Percentiles rank a stretch among this genome's conserved stretches.
Evolutionary conservation across 2,888 invertebrate genomes (phyloP).

Genomic region (Himalopsyche tibetana): DNA sequence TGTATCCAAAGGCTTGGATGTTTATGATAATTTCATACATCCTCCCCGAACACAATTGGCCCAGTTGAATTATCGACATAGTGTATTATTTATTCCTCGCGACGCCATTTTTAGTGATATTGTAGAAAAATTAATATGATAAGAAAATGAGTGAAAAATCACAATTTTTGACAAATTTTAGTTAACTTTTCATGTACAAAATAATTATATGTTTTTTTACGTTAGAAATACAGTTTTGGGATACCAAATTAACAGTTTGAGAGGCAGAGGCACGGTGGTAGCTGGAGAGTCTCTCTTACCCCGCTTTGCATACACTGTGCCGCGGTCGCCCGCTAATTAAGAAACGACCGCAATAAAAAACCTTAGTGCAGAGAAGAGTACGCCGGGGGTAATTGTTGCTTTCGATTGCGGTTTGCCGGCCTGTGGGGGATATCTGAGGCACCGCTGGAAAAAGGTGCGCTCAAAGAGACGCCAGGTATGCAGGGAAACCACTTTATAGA

Average conservation of each 20-base stretch:
- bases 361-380: constrained; percentile 46
- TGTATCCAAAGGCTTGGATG: too few relatives aligned
- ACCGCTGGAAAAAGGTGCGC: constrained; percentile 14
- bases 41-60: too few relatives aligned
- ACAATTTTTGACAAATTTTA: too few relatives aligned
- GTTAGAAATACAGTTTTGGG: too few relatives aligned
- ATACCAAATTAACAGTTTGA: not conserved
- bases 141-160: too few relatives aligned
- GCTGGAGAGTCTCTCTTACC: constrained; percentile 4
- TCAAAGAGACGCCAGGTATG: constrained; percentile 2
- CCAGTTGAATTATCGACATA: too few relatives aligned
- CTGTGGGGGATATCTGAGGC: constrained; percentile 39
- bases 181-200: too few relatives aligned
- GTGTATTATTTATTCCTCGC: too few relatives aligned
- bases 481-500: constrained; percentile 17
- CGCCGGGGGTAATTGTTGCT: constrained; percentile 58
- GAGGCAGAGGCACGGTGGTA: not conserved
- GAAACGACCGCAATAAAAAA: constrained; percentile 60
- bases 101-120: too few relatives aligned
- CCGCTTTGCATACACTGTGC: constrained; percentile 42
- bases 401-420: constrained; percentile 56
- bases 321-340: constrained; percentile 61
- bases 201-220: too few relatives aligned
- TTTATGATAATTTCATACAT: too few relatives aligned
- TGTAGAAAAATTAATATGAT: too few relatives aligned